Conservation (phyloP, 2,888 invertebrate species). For the Auanema freiburgensis region DNA sequence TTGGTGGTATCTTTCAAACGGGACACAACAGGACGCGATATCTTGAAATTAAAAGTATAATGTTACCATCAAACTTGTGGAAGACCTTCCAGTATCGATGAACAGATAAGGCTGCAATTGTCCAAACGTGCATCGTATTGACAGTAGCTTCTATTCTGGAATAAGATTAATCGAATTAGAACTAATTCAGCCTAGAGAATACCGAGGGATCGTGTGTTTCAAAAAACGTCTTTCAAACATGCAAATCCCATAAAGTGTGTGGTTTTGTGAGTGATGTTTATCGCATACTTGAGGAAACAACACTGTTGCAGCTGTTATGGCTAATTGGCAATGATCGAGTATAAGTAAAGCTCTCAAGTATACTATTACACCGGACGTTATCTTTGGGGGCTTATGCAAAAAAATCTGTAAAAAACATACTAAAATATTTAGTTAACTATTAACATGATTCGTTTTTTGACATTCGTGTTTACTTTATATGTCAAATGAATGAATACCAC, state of each 20-base stretch:
- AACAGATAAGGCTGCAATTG: slow-evolving; percentile 59
- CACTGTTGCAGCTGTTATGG: slow-evolving; percentile 44
- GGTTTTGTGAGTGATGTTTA: slow-evolving; percentile 34
- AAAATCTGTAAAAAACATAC: slow-evolving; percentile 49
- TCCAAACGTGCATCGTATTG: slow-evolving; percentile 61
- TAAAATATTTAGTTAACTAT: not conserved
- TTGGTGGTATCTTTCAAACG: slow-evolving; percentile 59
- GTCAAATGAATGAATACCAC: not conserved
- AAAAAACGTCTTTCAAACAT: slow-evolving; percentile 60
- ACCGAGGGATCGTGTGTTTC: slow-evolving; percentile 55
- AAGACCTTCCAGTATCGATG: slow-evolving; percentile 63
- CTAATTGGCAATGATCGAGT: slow-evolving; percentile 55
- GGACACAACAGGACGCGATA: slow-evolving; percentile 60
- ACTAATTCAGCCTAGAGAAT: not conserved
- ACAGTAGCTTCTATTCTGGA: slow-evolving; percentile 55
- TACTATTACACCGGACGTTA: slow-evolving; percentile 62
- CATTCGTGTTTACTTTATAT: not conserved
- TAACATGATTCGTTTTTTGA: not conserved
- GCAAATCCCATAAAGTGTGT: slow-evolving; percentile 48
- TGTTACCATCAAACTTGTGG: not conserved
- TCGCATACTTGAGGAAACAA: slow-evolving; percentile 44
- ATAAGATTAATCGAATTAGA: not conserved
- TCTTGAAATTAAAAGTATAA: slow-evolving; percentile 50
- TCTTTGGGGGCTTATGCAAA: slow-evolving; percentile 61
- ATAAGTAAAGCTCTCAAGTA: slow-evolving; percentile 61